phyloP scores from a whole-genome alignment of 64 coral and sea anemone species.

The Stichodactyla helianthus region DNA sequence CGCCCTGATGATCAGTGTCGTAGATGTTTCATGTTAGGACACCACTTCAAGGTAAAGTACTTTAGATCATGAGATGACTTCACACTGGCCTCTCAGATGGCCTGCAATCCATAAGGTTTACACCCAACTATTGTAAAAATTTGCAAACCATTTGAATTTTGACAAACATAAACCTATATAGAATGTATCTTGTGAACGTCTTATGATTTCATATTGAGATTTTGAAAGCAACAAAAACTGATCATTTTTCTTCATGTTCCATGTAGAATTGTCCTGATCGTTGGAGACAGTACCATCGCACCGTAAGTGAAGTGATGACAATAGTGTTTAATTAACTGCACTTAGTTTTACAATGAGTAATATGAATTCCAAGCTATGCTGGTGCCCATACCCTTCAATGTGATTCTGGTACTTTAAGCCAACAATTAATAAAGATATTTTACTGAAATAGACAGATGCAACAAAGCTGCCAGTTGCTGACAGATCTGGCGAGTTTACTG shows the following conservation, averaged over 20 bases:
- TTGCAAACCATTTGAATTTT: too few relatives aligned
- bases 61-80: too few relatives aligned
- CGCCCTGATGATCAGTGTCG: constrained; percentile 28
- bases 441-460: not conserved
- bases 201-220: not conserved
- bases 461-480: constrained; percentile 10
- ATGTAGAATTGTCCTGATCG: constrained; percentile 61
- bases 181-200: too few relatives aligned
- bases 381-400: too few relatives aligned
- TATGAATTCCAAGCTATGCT: too few relatives aligned
- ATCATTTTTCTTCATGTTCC: not conserved
- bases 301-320: constrained; percentile 33
- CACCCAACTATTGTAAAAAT: too few relatives aligned
- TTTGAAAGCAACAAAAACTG: too few relatives aligned
- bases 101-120: too few relatives aligned
- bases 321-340: too few relatives aligned
- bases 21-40: constrained; percentile 41
- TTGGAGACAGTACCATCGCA: constrained; percentile 74
- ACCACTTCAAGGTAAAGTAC: constrained; percentile 29
- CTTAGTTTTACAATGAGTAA: too few relatives aligned
- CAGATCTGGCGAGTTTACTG: not conserved
- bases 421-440: not conserved
- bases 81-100: too few relatives aligned
- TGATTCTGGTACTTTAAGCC: not conserved
- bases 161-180: too few relatives aligned